Conservation (phyloP, 2,888 invertebrate genomes). For the Drosophila limbata region DNA sequence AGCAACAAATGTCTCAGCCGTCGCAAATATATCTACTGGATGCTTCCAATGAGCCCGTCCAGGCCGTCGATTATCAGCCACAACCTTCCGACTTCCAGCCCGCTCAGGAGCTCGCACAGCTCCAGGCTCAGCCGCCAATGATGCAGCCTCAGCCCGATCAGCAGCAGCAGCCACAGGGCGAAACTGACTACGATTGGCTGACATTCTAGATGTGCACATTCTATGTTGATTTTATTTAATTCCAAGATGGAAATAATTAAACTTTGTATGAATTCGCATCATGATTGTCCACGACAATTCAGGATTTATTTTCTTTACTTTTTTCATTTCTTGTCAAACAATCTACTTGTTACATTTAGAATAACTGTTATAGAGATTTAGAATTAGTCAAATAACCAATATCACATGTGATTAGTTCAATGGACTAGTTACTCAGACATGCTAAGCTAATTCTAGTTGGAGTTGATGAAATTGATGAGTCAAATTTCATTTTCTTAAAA, state of each 20-base stretch:
- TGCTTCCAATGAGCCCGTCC: constrained; percentile 57
- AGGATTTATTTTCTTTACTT: constrained; percentile 9
- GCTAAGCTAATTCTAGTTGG: constrained; percentile 10
- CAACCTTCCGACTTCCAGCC: constrained; percentile 39
- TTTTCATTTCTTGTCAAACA: constrained; percentile 9
- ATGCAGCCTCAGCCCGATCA: constrained; percentile 36
- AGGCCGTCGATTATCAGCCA: constrained; percentile 40
- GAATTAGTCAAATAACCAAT: constrained; percentile 9
- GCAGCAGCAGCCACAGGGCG: constrained; percentile 58
- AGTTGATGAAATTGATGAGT: constrained; percentile 1
- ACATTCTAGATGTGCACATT: constrained; percentile 72
- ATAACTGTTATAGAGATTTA: constrained; percentile 12
- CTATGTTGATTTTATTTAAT: constrained; percentile 10
- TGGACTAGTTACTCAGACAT: constrained; percentile 9
- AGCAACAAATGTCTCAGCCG: constrained; percentile 28
- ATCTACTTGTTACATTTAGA: constrained; percentile 4
- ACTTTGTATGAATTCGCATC: neutral
- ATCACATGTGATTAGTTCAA: constrained; percentile 11
- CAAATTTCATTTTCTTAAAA: neutral
- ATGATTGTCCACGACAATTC: constrained; percentile 8
- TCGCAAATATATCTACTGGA: constrained; percentile 62
- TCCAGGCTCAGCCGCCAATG: constrained; percentile 43
- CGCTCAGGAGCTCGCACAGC: constrained; percentile 34
- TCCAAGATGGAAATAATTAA: neutral
- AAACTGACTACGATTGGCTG: constrained; percentile 77